phyloP scores from a whole-genome alignment of 2,888 invertebrate species.

The Rotaria macrura region DNA sequence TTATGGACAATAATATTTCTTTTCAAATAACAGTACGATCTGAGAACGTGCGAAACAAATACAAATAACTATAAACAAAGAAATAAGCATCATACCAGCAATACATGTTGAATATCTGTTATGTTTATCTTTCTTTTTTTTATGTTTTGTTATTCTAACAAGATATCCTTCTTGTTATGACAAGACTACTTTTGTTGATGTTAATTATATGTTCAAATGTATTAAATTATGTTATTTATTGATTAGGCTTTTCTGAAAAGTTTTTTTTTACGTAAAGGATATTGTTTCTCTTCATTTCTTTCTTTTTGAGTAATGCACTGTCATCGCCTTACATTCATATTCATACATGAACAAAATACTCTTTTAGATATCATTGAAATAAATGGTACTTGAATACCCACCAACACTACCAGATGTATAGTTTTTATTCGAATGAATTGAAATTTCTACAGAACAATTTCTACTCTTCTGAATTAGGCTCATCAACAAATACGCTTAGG shows the following conservation, averaged over 20 bases:
- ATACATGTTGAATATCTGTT: too few species aligned
- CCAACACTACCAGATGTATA: background rate
- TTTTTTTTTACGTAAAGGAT: background rate
- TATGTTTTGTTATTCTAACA: background rate
- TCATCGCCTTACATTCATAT: background rate
- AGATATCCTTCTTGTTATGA: too few species aligned
- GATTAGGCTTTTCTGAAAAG: background rate
- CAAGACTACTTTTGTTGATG: background rate
- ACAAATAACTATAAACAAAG: too few species aligned
- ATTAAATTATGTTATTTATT: background rate
- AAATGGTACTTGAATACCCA: background rate
- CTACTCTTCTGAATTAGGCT: background rate
- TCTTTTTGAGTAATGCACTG: background rate
- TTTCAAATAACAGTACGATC: background rate
- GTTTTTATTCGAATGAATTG: too few species aligned
- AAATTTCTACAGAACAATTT: background rate
- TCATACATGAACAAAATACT: background rate
- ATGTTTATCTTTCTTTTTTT: background rate
- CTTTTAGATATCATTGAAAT: background rate
- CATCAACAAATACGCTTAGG: slow-evolving; percentile 7
- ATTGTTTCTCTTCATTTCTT: background rate
- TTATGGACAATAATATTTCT: background rate
- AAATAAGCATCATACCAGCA: too few species aligned
- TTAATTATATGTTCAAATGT: background rate
- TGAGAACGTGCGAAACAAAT: background rate